Base-by-base conservation (phyloP, 92 coral and sea anemone species). In the Phenganax marumi region DNA sequence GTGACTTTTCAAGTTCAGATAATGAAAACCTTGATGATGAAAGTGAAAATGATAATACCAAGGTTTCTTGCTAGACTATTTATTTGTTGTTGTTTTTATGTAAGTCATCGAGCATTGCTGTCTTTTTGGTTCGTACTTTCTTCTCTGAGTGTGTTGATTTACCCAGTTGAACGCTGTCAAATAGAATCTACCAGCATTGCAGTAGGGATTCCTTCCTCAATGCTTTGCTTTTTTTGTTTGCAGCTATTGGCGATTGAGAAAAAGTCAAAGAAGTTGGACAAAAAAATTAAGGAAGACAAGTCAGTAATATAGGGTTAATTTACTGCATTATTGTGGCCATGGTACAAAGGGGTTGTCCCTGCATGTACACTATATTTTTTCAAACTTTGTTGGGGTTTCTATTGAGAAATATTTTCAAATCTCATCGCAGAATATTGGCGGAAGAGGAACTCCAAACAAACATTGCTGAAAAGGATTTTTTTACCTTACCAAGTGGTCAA, bases 401-500 rank as follows among this genome's bases (percentile, higher is more conserved):
- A 1, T 56, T 8, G 43, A 33, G 2, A 13, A 68, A 68, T 68
- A 68, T 12, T 71, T 70, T 12, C 69, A 33, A 51, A 16, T 39
- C 55, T n/a, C 17, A 54, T 12, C 46, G 39, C 47, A 95, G 98
- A 77, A 79, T 85, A 65, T 66, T 91, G 63, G 97, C 97, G 0
- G 98, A 95, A 77, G 93, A 92, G 76, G 98, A 95, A 63, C 86
- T 95, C 52, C 91, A 92, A 80, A 92, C 92, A 23, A 95, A 95
- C 85, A 95, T 95, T 43, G 89, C 97, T 52, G 95, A 92, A 46
- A 92, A 93, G 64, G 97, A 92, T 81, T 88, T 89, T 47, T 95
- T 95, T 89, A 93, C 90, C 52, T 88, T 95, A 25, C 98, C 98
- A 52, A 95, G 98, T 85, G 97, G 98, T 22, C 98, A 95, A 76